A percentile compares a stretch with the other conserved stretches of the same genome.
These are phyloP conservation scores for Catamblyrhynchus diadema DNA, from an alignment of 2,797 vertebrate genomes.

Conservation along the genomic window DNA sequence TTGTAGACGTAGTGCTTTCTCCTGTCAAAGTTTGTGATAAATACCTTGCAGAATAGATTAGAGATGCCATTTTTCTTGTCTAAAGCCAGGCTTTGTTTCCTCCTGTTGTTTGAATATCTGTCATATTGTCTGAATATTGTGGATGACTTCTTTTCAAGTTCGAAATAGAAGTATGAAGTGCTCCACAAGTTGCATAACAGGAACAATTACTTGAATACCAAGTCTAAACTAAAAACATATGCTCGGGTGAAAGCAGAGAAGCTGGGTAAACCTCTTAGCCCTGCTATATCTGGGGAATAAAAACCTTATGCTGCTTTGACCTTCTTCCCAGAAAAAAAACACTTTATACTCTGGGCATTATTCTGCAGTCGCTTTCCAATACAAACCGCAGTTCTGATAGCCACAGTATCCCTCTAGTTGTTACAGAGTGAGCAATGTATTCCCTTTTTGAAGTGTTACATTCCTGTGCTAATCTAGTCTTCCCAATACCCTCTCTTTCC, in stretches of 20 bases:
- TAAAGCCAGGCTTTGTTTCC: background rate
- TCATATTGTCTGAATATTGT: background rate
- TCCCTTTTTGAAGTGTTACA: background rate
- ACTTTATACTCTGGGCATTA: background rate
- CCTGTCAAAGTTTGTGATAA: background rate
- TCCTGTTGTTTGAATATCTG: background rate
- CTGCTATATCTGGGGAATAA: background rate
- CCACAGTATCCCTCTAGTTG: background rate
- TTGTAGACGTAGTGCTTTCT: background rate
- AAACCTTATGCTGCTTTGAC: background rate
- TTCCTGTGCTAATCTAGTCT: background rate
- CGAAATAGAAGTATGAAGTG: background rate
- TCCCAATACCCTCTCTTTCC: background rate
- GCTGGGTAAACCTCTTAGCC: background rate
- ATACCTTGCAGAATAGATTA: background rate
- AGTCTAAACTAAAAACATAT: background rate
- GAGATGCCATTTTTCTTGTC: background rate
- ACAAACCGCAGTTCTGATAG: background rate
- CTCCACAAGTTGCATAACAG: background rate
- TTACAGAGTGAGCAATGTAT: background rate
- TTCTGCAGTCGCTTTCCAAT: background rate
- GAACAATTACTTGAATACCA: background rate
- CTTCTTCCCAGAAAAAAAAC: background rate
- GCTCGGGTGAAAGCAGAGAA: background rate
- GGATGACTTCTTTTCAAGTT: background rate